Evolutionary conservation across 2,888 invertebrate genomes (phyloP), one percentile per base, ranked within the genome.

Genomic region (Dascillus cervinus): DNA sequence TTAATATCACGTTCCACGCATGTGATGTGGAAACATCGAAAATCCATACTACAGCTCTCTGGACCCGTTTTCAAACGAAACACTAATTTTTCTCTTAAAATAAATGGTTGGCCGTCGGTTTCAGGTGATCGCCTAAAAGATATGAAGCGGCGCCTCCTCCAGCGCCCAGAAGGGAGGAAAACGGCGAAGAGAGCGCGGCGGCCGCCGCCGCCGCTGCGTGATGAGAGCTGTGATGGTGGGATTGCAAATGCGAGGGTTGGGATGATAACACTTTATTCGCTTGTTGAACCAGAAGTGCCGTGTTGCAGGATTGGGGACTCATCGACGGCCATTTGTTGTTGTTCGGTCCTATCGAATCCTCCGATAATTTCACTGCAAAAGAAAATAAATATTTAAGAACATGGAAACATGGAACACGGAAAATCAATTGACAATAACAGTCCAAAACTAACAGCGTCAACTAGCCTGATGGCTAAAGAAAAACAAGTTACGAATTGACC

Each of bases 101-200:
- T 59, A 76, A 68, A 63, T 76, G 75, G 62, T 75, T 76, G 31
- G 72, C 68, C 37, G 73, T 67, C 9, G 74, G 71, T 43, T 76
- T 75, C 42, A 76, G 66, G 50, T 75, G 76, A 56, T 76, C 76
- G 12, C 75, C 74, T 32, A 76, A 66, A 22, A 76, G 66, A 52
- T 75, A 75, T 50, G 73, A 73, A 39, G 74, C 74, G 4, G 65
- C 64, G 14, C 64, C 59, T 25, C 73, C 72, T 20, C 73, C 70
- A 21, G 73, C 73, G 22, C 73, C 70, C 26, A 75, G 65, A 26
- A 74, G 64, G 24, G 60, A 67, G 43, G 69, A 75, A 64, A 70
- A 79, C 53, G 72, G 76, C 22, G 70, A 73, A 42, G 67, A 73
- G 49, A 63, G 74, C 67, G 57, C 77, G 68, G 57, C 80, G 64